Conservation (phyloP, 2,797 vertebrate species). For the Lepilemur septentrionalis region DNA sequence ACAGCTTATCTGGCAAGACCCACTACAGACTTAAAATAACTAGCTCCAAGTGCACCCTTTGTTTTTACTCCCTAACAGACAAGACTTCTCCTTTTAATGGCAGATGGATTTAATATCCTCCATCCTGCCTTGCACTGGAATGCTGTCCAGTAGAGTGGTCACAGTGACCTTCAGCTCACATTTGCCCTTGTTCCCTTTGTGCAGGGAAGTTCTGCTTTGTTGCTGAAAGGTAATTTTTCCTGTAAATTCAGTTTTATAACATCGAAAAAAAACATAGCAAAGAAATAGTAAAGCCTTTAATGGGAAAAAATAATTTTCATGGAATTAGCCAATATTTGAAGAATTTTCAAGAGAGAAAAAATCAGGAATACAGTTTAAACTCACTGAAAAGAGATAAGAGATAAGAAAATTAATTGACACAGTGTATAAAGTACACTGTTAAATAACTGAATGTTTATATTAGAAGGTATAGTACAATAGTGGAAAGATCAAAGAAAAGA, state of each 20-base stretch:
- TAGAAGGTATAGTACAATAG: not conserved
- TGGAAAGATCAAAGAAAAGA: not conserved
- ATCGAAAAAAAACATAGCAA: conserved; percentile 31
- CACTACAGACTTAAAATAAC: not conserved
- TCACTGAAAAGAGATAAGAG: not conserved
- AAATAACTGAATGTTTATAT: not conserved
- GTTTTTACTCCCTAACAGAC: not conserved
- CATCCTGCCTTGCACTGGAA: not conserved
- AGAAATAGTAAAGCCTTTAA: not conserved
- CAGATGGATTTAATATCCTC: not conserved
- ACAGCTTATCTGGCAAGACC: not conserved
- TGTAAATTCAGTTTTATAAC: conserved; percentile 18
- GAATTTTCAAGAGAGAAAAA: conserved; percentile 18
- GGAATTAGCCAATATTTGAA: not conserved
- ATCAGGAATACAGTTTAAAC: not conserved
- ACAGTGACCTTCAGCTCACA: not conserved
- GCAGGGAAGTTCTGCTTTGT: not conserved
- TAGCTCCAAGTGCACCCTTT: not conserved
- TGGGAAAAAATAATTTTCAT: not conserved
- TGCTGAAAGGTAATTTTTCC: conserved; percentile 6
- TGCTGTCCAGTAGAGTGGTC: not conserved
- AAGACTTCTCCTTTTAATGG: conserved; percentile 17
- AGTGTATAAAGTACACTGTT: not conserved
- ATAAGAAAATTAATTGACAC: not conserved
- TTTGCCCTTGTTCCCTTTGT: not conserved